phyloP scores from a whole-genome alignment of 2,888 invertebrate genomes.

The Venustoraphidia nigricollis region DNA sequence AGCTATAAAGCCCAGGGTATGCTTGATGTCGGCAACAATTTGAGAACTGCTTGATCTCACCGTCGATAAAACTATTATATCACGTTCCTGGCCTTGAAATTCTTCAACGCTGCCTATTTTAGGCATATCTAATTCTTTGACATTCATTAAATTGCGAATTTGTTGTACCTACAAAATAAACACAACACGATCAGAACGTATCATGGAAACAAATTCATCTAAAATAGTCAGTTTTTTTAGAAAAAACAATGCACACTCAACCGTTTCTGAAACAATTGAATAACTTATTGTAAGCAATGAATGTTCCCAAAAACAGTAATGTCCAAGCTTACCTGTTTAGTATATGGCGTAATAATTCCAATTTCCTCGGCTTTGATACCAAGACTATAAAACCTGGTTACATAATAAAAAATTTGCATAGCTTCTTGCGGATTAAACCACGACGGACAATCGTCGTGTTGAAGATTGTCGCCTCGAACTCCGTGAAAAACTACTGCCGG shows the following conservation, averaged over 20 bases:
- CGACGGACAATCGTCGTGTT: slow-evolving; percentile 66
- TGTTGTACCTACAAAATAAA: slow-evolving; percentile 38
- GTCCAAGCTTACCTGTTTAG: slow-evolving; percentile 55
- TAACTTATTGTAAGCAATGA: no score
- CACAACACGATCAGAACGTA: neutral
- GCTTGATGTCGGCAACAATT: slow-evolving; percentile 29
- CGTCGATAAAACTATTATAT: slow-evolving; percentile 58
- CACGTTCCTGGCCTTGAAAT: slow-evolving; percentile 70
- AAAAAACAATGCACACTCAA: no score
- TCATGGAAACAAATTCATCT: no score
- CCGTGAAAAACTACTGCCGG: slow-evolving; percentile 55
- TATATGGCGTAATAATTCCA: slow-evolving; percentile 85
- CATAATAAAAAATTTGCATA: slow-evolving; percentile 41
- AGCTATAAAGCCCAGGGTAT: slow-evolving; percentile 55
- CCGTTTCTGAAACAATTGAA: no score
- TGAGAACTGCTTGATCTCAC: slow-evolving; percentile 35
- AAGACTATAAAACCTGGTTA: slow-evolving; percentile 46
- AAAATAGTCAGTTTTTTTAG: neutral
- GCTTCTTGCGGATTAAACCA: slow-evolving; percentile 85
- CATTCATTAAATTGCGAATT: slow-evolving; percentile 36
- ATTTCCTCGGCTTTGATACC: slow-evolving; percentile 53
- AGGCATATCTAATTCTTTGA: slow-evolving; percentile 35
- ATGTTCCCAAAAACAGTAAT: no score
- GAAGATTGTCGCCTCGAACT: slow-evolving; percentile 48
- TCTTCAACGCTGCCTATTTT: slow-evolving; percentile 74